These are phyloP conservation scores for Metridium senile DNA, from an alignment of 92 coral and sea anemone genomes.

Conservation along the genomic window DNA sequence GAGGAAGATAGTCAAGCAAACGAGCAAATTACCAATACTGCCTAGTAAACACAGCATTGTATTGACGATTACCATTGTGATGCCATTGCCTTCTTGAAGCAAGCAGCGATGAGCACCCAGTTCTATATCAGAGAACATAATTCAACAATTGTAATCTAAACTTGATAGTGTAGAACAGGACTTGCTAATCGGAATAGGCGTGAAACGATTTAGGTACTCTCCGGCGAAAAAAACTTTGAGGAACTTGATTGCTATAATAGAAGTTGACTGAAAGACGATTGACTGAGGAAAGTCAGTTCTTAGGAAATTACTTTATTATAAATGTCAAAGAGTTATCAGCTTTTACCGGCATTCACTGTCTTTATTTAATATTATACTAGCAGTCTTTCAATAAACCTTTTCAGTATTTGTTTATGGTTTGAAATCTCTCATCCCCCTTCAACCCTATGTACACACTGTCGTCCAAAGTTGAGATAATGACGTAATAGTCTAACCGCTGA, in stretches of 20 bases:
- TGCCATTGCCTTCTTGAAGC: constrained; percentile 29
- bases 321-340: not conserved
- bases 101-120: constrained; percentile 32
- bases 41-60: constrained; percentile 48
- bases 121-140: constrained; percentile 60
- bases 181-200: too few species aligned
- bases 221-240: too few species aligned
- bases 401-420: not conserved
- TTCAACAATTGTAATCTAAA: too few species aligned
- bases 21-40: constrained; percentile 51
- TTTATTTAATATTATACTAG: not conserved
- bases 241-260: too few species aligned
- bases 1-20: constrained; percentile 50
- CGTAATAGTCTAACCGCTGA: not conserved
- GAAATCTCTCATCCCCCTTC: not conserved
- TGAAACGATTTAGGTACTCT: too few species aligned
- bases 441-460: not conserved
- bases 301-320: not conserved
- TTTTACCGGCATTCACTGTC: not conserved
- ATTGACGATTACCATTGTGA: constrained; percentile 39
- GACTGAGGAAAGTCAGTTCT: too few species aligned
- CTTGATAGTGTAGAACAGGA: too few species aligned
- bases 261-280: too few species aligned
- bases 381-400: too few species aligned
- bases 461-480: not conserved